Evolutionary conservation across 2,888 invertebrate genomes (phyloP).

Genomic region (Drosophila vallismaia): DNA sequence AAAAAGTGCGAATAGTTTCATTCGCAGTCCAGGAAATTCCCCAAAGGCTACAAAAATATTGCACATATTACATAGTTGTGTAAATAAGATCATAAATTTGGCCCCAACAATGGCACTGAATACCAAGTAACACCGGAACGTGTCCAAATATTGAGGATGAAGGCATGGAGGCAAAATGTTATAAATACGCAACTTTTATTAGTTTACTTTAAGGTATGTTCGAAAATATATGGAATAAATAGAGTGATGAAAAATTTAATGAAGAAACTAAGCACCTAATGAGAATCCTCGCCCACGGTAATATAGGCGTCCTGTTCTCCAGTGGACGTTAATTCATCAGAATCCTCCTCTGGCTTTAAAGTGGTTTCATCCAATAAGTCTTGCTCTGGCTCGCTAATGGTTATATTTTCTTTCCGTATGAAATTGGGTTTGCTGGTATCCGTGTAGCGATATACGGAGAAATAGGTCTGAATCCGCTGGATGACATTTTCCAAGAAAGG

Average conservation of each 20-base stretch:
- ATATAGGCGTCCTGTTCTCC: slow-evolving; percentile 60
- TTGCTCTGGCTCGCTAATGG: background rate
- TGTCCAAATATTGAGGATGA: slow-evolving; percentile 39
- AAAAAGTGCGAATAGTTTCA: slow-evolving; percentile 30
- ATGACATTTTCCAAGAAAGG: slow-evolving; percentile 88
- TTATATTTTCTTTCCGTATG: slow-evolving; percentile 42
- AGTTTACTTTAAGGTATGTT: slow-evolving; percentile 24
- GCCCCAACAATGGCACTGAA: slow-evolving; percentile 37
- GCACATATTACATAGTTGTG: slow-evolving; percentile 56
- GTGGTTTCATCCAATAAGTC: slow-evolving; percentile 30
- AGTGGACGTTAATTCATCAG: slow-evolving; percentile 53
- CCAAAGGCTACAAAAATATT: slow-evolving; percentile 61
- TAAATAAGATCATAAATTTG: slow-evolving; percentile 56
- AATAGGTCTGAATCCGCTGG: slow-evolving; percentile 88
- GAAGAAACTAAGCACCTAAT: background rate
- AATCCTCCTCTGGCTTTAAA: background rate
- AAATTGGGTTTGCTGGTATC: slow-evolving; percentile 84
- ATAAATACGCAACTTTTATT: slow-evolving; percentile 31
- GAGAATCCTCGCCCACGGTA: slow-evolving; percentile 59
- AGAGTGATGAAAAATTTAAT: background rate
- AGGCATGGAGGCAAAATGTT: background rate
- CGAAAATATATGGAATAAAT: slow-evolving; percentile 36
- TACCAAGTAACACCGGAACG: slow-evolving; percentile 58
- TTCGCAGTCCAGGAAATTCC: slow-evolving; percentile 42
- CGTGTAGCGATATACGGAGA: slow-evolving; percentile 88